Evolutionary conservation across 2,888 invertebrate species (phyloP), one percentile per base, ranked within the genome.

Genomic region (Stenichneumon culpator): DNA sequence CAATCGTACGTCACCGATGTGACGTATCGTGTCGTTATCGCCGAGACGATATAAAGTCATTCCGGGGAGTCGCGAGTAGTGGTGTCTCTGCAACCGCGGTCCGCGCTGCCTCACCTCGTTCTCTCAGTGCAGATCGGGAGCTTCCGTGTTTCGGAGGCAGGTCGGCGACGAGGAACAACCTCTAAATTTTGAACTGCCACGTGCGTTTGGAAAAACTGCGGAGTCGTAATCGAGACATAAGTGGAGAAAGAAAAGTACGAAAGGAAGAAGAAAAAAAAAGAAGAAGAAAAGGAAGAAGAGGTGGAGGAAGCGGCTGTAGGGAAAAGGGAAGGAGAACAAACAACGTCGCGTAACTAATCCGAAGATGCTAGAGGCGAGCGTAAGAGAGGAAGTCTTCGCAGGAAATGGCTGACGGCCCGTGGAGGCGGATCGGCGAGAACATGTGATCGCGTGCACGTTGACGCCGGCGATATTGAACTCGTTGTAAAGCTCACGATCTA

Each of bases 341-440:
- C 19, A 47, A 60, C n/a, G 60, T 39, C 57, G 57, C 36, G 57
- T 47, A 47, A 25, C 54, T 73, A 69, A 47, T 69, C 25, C 70
- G 86, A 91, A 88, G 89, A 90, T 90, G 91, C 83, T 89, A 86
- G 87, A 87, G 70, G 84, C 86, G 68, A 86, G 83, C 78, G 87
- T 88, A 88, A 88, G 90, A 90, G 90, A 88, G 87, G 87, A 88
- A 91, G 77, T 91, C 87, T 88, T 87, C 83, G 80, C 87, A 78
- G 91, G 89, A 88, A 88, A 91, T 88, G 91, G 91, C 88, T 91
- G 89, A 91, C 80, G 83, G 84, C 63, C 78, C 65, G 70, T 16
- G 72, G 52, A 50, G 77, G 47, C 79, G 69, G 70, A 79, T 84
- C 77, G 74, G 68, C 65, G 73, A 57, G 72, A 86, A 83, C 82